Evolutionary conservation across 2,797 vertebrate species (phyloP).

Genomic region (Sebastes glaucus): DNA sequence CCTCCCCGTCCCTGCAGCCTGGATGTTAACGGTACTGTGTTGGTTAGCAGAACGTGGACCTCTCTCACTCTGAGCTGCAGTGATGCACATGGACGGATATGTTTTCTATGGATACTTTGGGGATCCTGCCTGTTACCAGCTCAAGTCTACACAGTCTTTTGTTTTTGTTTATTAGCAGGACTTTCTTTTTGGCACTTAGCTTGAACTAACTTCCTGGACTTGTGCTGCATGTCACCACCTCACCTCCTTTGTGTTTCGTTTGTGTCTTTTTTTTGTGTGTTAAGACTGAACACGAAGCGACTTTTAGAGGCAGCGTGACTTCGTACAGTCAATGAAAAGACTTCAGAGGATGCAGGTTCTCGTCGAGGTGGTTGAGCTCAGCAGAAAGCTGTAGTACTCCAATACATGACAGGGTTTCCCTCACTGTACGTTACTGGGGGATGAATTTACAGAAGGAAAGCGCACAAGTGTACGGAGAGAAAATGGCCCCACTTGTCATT

Average conservation of each 20-base stretch:
- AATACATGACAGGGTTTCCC: no score
- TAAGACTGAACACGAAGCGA: neutral
- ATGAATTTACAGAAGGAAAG: no score
- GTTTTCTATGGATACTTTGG: neutral
- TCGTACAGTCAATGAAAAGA: neutral
- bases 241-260: neutral
- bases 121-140: neutral
- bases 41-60: neutral
- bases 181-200: conserved; percentile 43
- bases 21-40: conserved; percentile 16
- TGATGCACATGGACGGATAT: neutral
- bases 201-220: conserved; percentile 17
- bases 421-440: accelerated
- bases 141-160: neutral
- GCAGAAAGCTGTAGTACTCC: neutral
- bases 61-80: neutral
- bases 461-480: no score
- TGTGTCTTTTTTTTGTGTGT: neutral
- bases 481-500: neutral
- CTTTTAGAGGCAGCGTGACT: neutral
- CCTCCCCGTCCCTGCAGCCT: neutral
- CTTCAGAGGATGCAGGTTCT: neutral
- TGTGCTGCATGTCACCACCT: neutral
- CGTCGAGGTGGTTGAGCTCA: neutral
- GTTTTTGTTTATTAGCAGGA: neutral